A percentile compares a stretch with the other conserved stretches of the same genome.
These are phyloP conservation scores for Chlorodrepanis virens DNA, from an alignment of 2,113 vertebrate genomes.

Conservation along the genomic window DNA sequence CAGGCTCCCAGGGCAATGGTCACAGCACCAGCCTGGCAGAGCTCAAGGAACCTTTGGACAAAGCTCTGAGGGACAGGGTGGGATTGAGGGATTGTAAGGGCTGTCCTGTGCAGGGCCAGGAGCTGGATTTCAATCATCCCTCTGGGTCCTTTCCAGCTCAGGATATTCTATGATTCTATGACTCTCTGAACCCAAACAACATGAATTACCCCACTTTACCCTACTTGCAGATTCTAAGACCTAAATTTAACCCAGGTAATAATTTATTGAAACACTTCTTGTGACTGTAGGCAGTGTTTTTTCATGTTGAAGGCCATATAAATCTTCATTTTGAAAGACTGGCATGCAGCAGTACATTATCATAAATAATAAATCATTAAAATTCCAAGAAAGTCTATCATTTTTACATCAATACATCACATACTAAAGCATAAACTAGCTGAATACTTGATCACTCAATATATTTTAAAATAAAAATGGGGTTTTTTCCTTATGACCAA, in stretches of 20 bases:
- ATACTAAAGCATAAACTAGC: not conserved
- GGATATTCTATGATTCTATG: not conserved
- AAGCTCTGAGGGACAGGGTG: too few species aligned
- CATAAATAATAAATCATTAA: conserved; percentile 29
- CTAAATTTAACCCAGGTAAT: not conserved
- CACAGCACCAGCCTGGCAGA: not conserved
- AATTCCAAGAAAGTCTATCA: not conserved
- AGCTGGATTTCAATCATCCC: not conserved
- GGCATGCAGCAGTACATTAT: not conserved
- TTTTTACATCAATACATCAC: not conserved
- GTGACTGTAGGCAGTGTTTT: not conserved
- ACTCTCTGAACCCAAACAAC: not conserved
- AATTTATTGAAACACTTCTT: not conserved
- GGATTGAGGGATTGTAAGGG: not conserved
- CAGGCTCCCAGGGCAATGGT: not conserved
- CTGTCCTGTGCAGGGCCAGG: not conserved
- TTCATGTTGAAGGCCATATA: not conserved
- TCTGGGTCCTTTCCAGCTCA: not conserved
- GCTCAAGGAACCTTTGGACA: not conserved
- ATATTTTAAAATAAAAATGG: not conserved
- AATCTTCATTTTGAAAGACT: conserved; percentile 42
- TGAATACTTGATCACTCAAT: not conserved
- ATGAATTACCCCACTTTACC: not conserved
- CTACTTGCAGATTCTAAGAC: not conserved
- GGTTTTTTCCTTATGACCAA: not conserved